Evolutionary conservation across 2,113 vertebrate species (phyloP).

Genomic region (Morone saxatilis): DNA sequence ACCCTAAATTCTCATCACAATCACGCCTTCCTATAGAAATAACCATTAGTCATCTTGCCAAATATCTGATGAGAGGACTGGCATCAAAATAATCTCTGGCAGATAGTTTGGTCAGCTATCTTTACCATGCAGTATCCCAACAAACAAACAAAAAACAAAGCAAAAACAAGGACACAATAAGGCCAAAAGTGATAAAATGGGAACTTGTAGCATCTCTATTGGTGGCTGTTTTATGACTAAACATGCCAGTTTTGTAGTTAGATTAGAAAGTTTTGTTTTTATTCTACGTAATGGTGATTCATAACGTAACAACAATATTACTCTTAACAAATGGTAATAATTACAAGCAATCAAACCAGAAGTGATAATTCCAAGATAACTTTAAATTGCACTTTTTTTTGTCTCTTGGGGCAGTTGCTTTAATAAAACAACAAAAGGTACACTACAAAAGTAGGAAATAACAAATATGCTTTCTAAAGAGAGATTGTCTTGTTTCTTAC

Average conservation of each 20-base stretch:
- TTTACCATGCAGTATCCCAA: background rate
- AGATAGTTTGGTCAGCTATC: conserved; percentile 2
- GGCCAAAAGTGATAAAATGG: background rate
- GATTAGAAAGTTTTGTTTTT: background rate
- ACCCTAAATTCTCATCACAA: conserved; percentile 19
- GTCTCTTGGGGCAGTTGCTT: background rate
- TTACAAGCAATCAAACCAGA: no score
- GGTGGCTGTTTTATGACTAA: background rate
- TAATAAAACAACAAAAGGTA: no score
- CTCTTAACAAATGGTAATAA: no score
- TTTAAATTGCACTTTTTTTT: background rate
- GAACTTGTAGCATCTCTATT: background rate
- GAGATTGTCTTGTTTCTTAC: no score
- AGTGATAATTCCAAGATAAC: no score
- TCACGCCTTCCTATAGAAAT: conserved; percentile 23
- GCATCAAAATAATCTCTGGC: conserved; percentile 41
- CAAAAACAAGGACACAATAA: background rate
- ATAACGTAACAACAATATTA: no score
- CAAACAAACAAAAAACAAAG: background rate
- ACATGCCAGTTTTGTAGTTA: background rate
- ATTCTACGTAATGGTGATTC: background rate
- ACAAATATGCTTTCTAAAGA: no score
- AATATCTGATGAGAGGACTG: conserved; percentile 43
- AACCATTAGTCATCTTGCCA: conserved; percentile 41
- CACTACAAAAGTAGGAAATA: no score